Evolutionary conservation across 2,797 vertebrate genomes (phyloP).

Genomic region (Clamator glandarius): DNA sequence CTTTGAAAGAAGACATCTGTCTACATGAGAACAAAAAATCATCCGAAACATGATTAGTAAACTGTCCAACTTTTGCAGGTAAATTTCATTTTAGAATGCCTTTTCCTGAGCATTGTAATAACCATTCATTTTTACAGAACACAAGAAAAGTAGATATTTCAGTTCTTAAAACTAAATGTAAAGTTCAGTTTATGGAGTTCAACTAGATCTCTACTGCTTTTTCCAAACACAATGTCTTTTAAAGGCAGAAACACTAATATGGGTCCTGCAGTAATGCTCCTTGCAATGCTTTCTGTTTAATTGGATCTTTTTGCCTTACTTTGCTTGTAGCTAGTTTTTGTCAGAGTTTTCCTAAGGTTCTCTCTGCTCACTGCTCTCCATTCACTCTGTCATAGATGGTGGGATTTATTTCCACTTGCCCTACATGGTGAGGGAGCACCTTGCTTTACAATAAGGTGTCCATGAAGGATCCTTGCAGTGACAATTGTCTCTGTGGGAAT

Average conservation of each 20-base stretch:
- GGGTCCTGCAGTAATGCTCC: not conserved
- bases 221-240: not conserved
- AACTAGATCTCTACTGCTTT: not conserved
- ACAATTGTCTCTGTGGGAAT: not conserved
- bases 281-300: not conserved
- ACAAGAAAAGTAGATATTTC: not conserved
- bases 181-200: not conserved
- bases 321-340: not conserved
- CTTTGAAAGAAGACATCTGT: constrained; percentile 59
- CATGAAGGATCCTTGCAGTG: not conserved
- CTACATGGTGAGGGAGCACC: not conserved
- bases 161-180: constrained; percentile 45
- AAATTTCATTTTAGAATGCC: constrained; percentile 47
- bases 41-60: constrained; percentile 40
- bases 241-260: not conserved
- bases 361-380: not conserved
- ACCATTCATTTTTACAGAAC: not conserved
- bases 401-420: not conserved
- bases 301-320: not conserved
- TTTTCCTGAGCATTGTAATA: constrained; percentile 50
- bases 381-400: not conserved
- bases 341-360: not conserved
- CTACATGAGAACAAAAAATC: constrained; percentile 21
- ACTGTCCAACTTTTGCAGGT: not conserved
- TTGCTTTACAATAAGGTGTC: not conserved